These are phyloP conservation scores for Uropetala carovei DNA, from an alignment of 2,888 invertebrate species.

Conservation along the genomic window DNA sequence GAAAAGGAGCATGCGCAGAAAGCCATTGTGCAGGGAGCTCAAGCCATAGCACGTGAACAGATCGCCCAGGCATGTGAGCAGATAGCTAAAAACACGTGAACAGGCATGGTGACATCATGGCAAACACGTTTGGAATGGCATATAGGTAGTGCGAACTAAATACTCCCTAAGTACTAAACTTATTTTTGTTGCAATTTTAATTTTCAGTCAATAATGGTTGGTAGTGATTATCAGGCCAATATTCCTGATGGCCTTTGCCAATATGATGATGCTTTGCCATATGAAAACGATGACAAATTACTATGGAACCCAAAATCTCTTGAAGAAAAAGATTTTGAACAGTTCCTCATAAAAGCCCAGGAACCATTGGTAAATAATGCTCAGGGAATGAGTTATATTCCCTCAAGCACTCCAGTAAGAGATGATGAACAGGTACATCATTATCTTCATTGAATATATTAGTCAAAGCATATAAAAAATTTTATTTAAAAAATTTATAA, in stretches of 20 bases:
- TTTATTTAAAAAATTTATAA: background rate
- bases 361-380: constrained; percentile 73
- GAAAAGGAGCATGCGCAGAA: no score
- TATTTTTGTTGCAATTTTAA: constrained; percentile 34
- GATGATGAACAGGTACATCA: constrained; percentile 86
- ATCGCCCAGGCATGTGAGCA: no score
- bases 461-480: background rate
- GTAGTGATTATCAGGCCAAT: constrained; percentile 93
- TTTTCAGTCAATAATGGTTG: constrained; percentile 92
- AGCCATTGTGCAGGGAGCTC: no score
- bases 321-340: constrained; percentile 85
- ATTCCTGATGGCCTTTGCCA: constrained; percentile 94
- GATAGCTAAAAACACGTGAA: no score
- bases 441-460: background rate
- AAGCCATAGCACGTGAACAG: no score
- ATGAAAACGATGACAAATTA: constrained; percentile 96
- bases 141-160: no score
- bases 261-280: constrained; percentile 95
- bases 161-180: background rate
- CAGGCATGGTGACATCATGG: no score
- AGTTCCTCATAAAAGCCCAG: constrained; percentile 82
- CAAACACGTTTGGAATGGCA: no score
- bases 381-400: constrained; percentile 79
- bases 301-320: constrained; percentile 93
- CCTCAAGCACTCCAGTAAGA: constrained; percentile 85